Percentiles rank a stretch among this genome's conserved stretches.
Evolutionary conservation across 2,888 invertebrate species (phyloP).

Genomic region (Masnerella sp.): DNA sequence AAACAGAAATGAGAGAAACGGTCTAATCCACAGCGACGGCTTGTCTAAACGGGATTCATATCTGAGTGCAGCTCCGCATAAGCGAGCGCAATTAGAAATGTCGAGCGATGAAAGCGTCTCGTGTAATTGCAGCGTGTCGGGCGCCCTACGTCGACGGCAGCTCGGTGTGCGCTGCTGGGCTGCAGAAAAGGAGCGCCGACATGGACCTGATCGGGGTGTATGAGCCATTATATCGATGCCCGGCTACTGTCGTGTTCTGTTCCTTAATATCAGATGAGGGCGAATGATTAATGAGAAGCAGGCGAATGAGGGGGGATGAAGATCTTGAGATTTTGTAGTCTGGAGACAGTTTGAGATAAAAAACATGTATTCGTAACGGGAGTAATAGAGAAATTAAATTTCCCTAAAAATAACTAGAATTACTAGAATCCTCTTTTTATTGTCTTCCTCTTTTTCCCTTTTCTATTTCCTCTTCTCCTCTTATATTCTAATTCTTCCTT

Average conservation of each 20-base stretch:
- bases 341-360: too few species aligned
- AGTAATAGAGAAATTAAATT: too few species aligned
- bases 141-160: constrained; percentile 52
- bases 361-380: too few species aligned
- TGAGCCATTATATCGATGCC: constrained; percentile 18
- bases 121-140: constrained; percentile 54
- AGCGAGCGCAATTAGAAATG: constrained; percentile 48
- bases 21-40: constrained; percentile 6
- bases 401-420: too few species aligned
- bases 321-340: too few species aligned
- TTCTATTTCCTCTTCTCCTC: too few species aligned
- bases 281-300: constrained; percentile 37
- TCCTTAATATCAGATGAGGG: constrained; percentile 15
- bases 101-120: too few species aligned
- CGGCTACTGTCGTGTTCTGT: constrained; percentile 15
- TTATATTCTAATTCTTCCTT: too few species aligned
- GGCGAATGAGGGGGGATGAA: too few species aligned
- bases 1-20: constrained; percentile 19
- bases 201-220: constrained; percentile 37
- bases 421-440: too few species aligned
- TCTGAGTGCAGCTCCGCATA: constrained; percentile 12
- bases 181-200: constrained; percentile 43
- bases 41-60: constrained; percentile 12
- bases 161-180: constrained; percentile 52
- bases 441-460: too few species aligned